Percentiles rank a stretch among this genome's conserved stretches.
phyloP scores from a whole-genome alignment of 2,797 vertebrate species.

The Pyrocephalus nanus region DNA sequence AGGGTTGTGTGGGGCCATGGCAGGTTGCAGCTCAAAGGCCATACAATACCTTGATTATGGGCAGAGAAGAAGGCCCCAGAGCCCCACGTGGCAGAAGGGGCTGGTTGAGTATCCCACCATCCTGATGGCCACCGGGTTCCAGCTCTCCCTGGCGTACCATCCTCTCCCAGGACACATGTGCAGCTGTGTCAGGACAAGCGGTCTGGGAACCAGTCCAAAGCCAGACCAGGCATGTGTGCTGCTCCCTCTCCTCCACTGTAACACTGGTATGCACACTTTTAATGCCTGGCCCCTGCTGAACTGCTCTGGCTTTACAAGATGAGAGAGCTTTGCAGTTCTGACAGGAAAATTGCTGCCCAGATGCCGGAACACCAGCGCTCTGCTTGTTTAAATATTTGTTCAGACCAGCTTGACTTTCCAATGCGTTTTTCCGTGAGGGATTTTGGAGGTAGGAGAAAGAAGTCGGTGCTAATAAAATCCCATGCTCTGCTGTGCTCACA shows the following conservation, averaged over 20 bases:
- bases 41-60: neutral
- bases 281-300: neutral
- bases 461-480: conserved; percentile 3
- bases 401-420: neutral
- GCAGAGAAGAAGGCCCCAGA: neutral
- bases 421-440: neutral
- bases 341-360: conserved; percentile 21
- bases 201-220: neutral
- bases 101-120: neutral
- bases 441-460: neutral
- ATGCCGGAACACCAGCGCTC: neutral
- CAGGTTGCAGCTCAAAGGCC: neutral
- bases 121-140: neutral
- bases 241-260: neutral
- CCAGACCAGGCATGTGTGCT: neutral
- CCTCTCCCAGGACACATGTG: neutral
- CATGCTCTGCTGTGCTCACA: neutral
- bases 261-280: neutral
- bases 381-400: conserved; percentile 42
- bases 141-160: neutral
- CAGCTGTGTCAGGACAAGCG: neutral
- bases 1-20: neutral
- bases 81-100: neutral
- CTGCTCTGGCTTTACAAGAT: neutral
- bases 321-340: neutral